Conservation (phyloP, 2,888 invertebrate genomes). For the Griposia aprilina region DNA sequence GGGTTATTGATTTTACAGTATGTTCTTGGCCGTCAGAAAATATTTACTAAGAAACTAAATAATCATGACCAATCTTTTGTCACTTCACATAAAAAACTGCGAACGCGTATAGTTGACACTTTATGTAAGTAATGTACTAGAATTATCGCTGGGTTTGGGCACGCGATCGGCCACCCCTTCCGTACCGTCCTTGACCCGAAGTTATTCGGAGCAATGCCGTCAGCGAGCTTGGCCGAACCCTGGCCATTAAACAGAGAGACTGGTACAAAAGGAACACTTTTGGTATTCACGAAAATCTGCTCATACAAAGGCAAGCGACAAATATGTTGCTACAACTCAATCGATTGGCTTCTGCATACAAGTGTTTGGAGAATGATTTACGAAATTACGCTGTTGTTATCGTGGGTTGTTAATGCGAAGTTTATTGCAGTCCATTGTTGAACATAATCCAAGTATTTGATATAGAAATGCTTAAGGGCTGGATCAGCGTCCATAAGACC, state of each 20-base stretch:
- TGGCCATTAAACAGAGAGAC: slow-evolving; percentile 39
- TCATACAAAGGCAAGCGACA: not conserved
- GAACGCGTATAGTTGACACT: slow-evolving; percentile 44
- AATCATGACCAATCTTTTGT: slow-evolving; percentile 15
- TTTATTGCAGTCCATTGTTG: not conserved
- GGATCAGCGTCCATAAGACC: not conserved
- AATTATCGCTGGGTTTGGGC: slow-evolving; percentile 64
- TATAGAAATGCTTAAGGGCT: not conserved
- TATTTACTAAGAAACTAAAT: not conserved
- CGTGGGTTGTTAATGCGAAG: too few relatives aligned
- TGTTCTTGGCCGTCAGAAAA: not conserved
- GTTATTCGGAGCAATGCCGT: slow-evolving; percentile 69
- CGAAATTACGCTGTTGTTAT: not conserved
- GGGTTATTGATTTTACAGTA: too few relatives aligned
- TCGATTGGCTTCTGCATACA: not conserved
- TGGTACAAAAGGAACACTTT: slow-evolving; percentile 33
- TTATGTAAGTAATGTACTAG: slow-evolving; percentile 64
- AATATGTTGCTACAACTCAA: not conserved
- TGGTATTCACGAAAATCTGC: not conserved
- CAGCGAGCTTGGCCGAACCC: slow-evolving; percentile 57
- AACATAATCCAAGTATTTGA: not conserved
- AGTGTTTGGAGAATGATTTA: not conserved
- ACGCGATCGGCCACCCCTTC: slow-evolving; percentile 69
- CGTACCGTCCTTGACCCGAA: slow-evolving; percentile 67
- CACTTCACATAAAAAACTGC: slow-evolving; percentile 28